Evolutionary conservation across 2,888 invertebrate genomes (phyloP), one percentile per base, ranked within the genome.

Genomic region (Latrodectus hesperus): DNA sequence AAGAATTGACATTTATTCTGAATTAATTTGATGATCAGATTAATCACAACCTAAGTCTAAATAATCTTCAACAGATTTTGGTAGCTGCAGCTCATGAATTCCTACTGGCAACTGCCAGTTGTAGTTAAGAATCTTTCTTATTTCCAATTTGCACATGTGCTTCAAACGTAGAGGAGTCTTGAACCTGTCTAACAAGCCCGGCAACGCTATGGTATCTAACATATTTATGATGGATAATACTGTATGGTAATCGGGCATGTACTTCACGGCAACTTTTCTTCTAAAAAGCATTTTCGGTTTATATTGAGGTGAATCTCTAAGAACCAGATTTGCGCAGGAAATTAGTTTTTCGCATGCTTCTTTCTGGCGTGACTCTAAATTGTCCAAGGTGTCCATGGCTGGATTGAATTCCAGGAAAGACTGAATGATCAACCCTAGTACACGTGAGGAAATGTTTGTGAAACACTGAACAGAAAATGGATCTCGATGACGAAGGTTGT

Each of bases 41-140:
- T 38, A 38, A 38, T 38, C 38, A 38, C 38, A 38, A 6, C 12
- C 68, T 68, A 68, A 68, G n/a, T 68, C 26, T 17, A 68, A 22
- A 17, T 68, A 68, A 17, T 68, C 17, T 22, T 26, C 22, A 5
- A 68, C 12, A 8, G n/a, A 22, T 17, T 17, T 68, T n/a, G 68
- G 68, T 26, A 68, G 22, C 12, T 17, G 9, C n/a, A 68, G 68
- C 12, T 68, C n/a, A 17, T 68, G 12, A 12, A 68, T 68, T 8
- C 68, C 68, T 12, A n/a, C n/a, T 17, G 68, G 68, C 17, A 68
- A 9, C 16, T 68, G 68, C 68, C 68, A 68, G 17, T 68, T 68
- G 12, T 12, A 4, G 17, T 68, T 68, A 14, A 68, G 26, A 22
- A 17, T 68, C 22, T 17, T 68, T 26, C 68, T 68, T 68, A 68